Conservation (phyloP, 2,888 invertebrate genomes). For the Protodeltote pygarga region DNA sequence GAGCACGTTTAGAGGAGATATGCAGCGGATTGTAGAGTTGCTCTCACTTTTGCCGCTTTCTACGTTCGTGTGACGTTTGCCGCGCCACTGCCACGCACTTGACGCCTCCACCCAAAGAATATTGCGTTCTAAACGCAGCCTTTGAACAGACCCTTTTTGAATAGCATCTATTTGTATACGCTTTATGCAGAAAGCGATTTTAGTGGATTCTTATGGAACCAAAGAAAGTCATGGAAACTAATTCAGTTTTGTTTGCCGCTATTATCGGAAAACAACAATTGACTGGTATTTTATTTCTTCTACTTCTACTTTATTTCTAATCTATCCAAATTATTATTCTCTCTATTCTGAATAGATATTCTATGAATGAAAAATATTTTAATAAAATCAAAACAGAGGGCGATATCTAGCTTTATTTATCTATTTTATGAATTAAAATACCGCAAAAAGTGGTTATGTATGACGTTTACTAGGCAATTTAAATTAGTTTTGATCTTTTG, state of each 20-base stretch:
- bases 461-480: no score
- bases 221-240: not conserved
- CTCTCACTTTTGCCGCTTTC: slow-evolving; percentile 29
- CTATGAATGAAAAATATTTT: not conserved
- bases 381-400: not conserved
- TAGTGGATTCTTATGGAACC: not conserved
- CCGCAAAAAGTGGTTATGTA: no score
- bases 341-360: no score
- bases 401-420: not conserved
- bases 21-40: slow-evolving; percentile 30
- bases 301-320: no score
- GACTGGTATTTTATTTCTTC: no score
- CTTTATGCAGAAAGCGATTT: slow-evolving; percentile 8
- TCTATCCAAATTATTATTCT: no score
- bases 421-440: no score
- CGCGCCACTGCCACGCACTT: slow-evolving; percentile 24
- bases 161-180: slow-evolving; percentile 22
- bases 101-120: slow-evolving; percentile 13
- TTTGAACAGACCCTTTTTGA: slow-evolving; percentile 34
- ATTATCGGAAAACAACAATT: not conserved
- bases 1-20: slow-evolving; percentile 30
- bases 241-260: not conserved
- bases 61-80: slow-evolving; percentile 19
- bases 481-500: not conserved
- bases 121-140: slow-evolving; percentile 19